Conservation (phyloP, 1,140 invertebrate species). For the Drosophila grimshawi region DNA sequence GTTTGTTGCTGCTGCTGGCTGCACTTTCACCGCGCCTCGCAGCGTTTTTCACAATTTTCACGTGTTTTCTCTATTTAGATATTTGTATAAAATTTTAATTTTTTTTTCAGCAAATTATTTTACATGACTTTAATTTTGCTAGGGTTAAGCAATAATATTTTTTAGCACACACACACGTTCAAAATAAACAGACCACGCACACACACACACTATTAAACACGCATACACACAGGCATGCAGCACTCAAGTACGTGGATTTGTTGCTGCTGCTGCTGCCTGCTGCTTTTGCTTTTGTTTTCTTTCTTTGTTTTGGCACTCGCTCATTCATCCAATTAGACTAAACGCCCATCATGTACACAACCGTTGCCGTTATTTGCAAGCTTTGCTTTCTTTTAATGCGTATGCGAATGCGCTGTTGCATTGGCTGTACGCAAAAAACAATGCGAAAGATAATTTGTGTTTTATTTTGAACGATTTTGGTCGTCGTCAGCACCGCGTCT, state of each 20-base stretch:
- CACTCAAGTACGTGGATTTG: constrained; percentile 55
- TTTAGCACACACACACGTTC: constrained; percentile 35
- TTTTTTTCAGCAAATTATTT: constrained; percentile 35
- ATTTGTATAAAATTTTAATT: constrained; percentile 29
- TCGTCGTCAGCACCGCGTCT: constrained; percentile 37
- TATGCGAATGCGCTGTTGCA: constrained; percentile 13
- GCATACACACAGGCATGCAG: constrained; percentile 30
- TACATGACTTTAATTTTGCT: constrained; percentile 52
- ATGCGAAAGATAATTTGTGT: constrained; percentile 43
- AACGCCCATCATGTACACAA: constrained; percentile 31
- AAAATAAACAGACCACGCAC: constrained; percentile 25
- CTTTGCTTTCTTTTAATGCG: constrained; percentile 40
- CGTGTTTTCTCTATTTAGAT: constrained; percentile 56
- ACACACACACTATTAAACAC: constrained; percentile 33
- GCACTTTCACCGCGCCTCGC: constrained; percentile 63
- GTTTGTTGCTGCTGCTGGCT: constrained; percentile 48
- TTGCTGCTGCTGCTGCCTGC: constrained; percentile 35
- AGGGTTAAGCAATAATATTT: constrained; percentile 70
- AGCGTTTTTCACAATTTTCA: constrained; percentile 58
- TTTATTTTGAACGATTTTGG: constrained; percentile 49
- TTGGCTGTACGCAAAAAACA: constrained; percentile 28
- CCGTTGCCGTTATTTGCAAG: constrained; percentile 21
- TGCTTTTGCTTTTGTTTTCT: constrained; percentile 28
- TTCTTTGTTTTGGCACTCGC: constrained; percentile 37
- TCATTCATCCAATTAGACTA: constrained; percentile 38